Evolutionary conservation across 2,113 vertebrate species (phyloP), one percentile per base, ranked within the genome.

Genomic region (Sceloporus tristichus): DNA sequence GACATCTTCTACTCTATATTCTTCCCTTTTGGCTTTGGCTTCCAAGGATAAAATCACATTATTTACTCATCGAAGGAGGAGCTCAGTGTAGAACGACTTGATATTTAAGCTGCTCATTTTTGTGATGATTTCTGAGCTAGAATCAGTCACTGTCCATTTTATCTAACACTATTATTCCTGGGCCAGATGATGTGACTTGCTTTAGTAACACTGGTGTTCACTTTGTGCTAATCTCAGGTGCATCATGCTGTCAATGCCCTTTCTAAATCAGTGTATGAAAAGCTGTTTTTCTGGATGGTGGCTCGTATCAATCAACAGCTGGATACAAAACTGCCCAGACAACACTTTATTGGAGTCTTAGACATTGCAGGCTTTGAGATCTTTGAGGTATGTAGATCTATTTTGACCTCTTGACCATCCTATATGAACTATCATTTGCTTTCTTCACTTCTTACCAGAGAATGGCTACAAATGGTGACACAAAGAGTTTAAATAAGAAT

Each of bases 331-430:
- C 92, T 97, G 0, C 94, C 97, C 0, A 92, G 97, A n/a, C 97
- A 97, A 56, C 95, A 97, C 56, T 98, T 98, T 5, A 97, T 96
- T 82, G 97, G 96, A 0, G 96, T 97, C 42, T 76, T 97, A 16
- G 97, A 97, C 80, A 97, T 98, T 1, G 97, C 97, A 21, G 97
- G 97, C 68, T 98, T 98, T 86, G 96, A 97, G 85, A 97, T 98
- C 5, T 97, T 98, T 86, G 96, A 98, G 96, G 97, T 97, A 88
- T 79, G 94, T 29, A 40, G 82, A 91, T 82, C n/a, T 42, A 70
- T 16, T 89, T 62, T 19, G 19, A 19, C 89, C n/a, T 85, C 29
- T 78, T 53, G 29, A 9, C 71, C 79, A n/a, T 85, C 38, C 9
- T 84, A 11, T 71, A 38, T 84, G 82, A 38, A 82, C 79, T 87